These are phyloP conservation scores for Lordiphosa collinella DNA, from an alignment of 1,140 invertebrate genomes.

Conservation along the genomic window DNA sequence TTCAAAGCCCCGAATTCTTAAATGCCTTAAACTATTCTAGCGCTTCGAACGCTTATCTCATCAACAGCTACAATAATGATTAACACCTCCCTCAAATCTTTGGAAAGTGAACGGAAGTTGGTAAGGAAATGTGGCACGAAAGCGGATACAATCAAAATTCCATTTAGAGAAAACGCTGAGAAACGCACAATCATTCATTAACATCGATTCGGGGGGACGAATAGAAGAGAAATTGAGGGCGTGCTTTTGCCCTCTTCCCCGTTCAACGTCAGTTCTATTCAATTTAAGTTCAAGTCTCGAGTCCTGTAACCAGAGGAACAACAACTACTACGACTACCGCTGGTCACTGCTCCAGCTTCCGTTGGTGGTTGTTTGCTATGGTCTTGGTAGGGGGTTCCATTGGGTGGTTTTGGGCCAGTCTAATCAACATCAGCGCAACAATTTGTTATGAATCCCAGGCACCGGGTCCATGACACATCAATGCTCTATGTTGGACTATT, in stretches of 20 bases:
- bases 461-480: constrained; percentile 33
- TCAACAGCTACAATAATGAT: constrained; percentile 23
- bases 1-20: too few relatives aligned
- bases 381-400: neutral
- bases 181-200: constrained; percentile 74
- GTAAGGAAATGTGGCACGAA: constrained; percentile 51
- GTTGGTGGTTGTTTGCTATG: constrained; percentile 39
- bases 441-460: constrained; percentile 63
- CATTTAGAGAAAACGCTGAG: constrained; percentile 64
- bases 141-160: constrained; percentile 77
- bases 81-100: constrained; percentile 21
- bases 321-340: neutral
- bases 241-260: constrained; percentile 7
- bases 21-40: too few relatives aligned
- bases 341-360: constrained; percentile 31
- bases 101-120: constrained; percentile 20
- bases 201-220: constrained; percentile 33
- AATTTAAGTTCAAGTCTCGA: constrained; percentile 39
- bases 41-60: too few relatives aligned
- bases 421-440: constrained; percentile 68
- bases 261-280: constrained; percentile 42
- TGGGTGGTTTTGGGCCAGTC: constrained; percentile 20
- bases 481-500: constrained; percentile 34
- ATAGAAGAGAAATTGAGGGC: constrained; percentile 30
- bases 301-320: constrained; percentile 9